Base-by-base conservation (phyloP, 1,140 invertebrate species). In the Scaptomyza hsui region DNA sequence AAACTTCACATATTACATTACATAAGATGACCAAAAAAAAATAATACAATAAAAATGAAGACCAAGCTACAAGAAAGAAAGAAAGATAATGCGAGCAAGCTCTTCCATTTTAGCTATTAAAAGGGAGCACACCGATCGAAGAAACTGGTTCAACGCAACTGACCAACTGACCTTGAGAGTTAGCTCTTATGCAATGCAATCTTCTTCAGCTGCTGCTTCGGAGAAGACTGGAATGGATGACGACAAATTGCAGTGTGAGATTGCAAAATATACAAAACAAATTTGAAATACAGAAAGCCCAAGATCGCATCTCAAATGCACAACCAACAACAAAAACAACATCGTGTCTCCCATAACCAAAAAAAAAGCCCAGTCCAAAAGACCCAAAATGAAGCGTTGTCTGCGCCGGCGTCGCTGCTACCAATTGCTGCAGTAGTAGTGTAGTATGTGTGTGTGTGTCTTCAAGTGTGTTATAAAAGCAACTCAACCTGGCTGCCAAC, bases 401-500 rank as follows among this genome's bases (percentile, higher is more conserved):
- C 26, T 24, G 51, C 68, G 56, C 42, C 48, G 51, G 26, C 70
- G 45, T 49, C 39, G 57, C 37, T 45, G 59, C 39, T 26, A 21
- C 13, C 13, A 19, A 13, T 19, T 32, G 39, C 41, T 26, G 26
- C 15, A 24, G 26, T 18, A 10, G 15, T 51, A 37, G 21, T 41
- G 0, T 35, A 29, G 21, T 44, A 24, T 24, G 44, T 48, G 45
- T 49, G 44, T 35, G 60, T 13, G 5, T 21, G 19, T 39, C 19
- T 57, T 86, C 82, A 89, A 88, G 82, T 88, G 82, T 65, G 57
- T 88, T 88, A 88, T 88, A 88, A 88, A 88, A 88, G 78, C 83
- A 76, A 69, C 60, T 52, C 60, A 49, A 37, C 19, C 48, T 56
- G 51, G 49, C 75, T 71, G 75, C 65, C 67, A 89, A 68, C 83